A percentile compares a stretch with the other conserved stretches of the same genome.
These are phyloP conservation scores for Ernsta delagoae DNA, from an alignment of 2,888 invertebrate species.

Conservation along the genomic window DNA sequence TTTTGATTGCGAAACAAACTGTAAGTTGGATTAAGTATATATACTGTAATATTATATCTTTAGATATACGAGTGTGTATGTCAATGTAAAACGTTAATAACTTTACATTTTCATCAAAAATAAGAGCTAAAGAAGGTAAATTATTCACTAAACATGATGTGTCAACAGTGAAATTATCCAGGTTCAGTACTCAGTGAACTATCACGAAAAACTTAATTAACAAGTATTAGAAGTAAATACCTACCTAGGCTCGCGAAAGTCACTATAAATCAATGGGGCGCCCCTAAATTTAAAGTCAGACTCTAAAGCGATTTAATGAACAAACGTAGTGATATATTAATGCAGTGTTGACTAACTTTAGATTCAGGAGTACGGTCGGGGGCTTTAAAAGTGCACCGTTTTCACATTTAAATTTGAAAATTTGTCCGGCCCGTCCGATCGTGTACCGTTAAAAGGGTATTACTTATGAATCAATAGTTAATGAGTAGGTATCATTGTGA, in stretches of 20 bases:
- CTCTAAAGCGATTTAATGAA: conserved; percentile 26
- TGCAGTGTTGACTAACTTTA: conserved; percentile 24
- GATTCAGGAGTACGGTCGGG: conserved; percentile 40
- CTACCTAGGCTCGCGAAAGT: background rate
- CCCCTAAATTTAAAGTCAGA: conserved; percentile 25
- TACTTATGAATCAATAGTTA: conserved; percentile 84
- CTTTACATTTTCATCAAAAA: no score
- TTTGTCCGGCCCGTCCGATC: conserved; percentile 64
- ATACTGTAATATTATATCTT: background rate
- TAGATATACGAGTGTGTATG: no score
- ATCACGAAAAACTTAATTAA: background rate
- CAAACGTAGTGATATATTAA: conserved; percentile 19
- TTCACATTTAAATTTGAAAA: conserved; percentile 79
- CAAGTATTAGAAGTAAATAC: background rate
- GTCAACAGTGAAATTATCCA: background rate
- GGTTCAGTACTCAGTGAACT: background rate
- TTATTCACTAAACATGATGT: background rate
- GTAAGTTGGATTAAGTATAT: background rate
- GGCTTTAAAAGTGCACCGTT: conserved; percentile 56
- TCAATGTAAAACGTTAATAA: no score
- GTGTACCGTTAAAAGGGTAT: conserved; percentile 76
- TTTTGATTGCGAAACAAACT: conserved; percentile 4
- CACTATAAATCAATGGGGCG: conserved; percentile 22
- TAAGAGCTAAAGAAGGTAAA: no score
- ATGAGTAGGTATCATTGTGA: conserved; percentile 77